Base-by-base conservation (phyloP, 2,113 vertebrate genomes). In the Erythrocebus patas region DNA sequence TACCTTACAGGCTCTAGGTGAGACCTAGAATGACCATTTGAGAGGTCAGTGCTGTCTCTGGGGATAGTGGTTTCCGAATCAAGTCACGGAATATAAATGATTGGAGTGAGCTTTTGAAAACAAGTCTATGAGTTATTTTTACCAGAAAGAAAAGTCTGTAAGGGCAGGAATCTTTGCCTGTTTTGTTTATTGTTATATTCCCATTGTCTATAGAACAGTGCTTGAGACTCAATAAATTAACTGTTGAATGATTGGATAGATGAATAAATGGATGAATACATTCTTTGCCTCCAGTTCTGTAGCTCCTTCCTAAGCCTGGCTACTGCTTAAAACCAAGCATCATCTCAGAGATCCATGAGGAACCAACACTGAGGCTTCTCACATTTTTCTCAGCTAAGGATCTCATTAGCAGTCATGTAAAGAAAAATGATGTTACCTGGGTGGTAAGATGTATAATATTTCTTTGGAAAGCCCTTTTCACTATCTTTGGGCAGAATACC, bases 341-440 rank as follows among this genome's bases (percentile, higher is more conserved):
- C 32, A 61, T 48, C 10, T 75, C 79, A 76, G 72, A 90, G 66
- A 89, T n/a, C n/a, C 61, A 17, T 82, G 72, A 90, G 68, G 79
- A 22, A 88, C 6, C 45, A 95, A 40, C 23, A 91, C 38, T 90
- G n/a, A 87, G 66, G 35, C 9, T 43, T 80, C 68, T 93, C 50
- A 90, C 14, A 17, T 72, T 93, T 92, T 87, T 82, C 61, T 48
- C 30, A 32, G 16, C 43, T 87, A 68, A 91, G 6, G 30, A 73
- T 35, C 25, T 72, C 61, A 80, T 85, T 95, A 91, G 59, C 45
- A 91, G 79, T 91, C 93, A 91, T 61, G 18, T 91, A 89, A 97
- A 93, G 72, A 92, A 50, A 96, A 64, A 85, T 89, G 40, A 61
- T 95, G 43, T 93, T 57, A 91, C 30, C 84, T 93, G 72, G 68